Base-by-base conservation (phyloP, 1,140 invertebrate species). In the Lepidurus packardi region DNA sequence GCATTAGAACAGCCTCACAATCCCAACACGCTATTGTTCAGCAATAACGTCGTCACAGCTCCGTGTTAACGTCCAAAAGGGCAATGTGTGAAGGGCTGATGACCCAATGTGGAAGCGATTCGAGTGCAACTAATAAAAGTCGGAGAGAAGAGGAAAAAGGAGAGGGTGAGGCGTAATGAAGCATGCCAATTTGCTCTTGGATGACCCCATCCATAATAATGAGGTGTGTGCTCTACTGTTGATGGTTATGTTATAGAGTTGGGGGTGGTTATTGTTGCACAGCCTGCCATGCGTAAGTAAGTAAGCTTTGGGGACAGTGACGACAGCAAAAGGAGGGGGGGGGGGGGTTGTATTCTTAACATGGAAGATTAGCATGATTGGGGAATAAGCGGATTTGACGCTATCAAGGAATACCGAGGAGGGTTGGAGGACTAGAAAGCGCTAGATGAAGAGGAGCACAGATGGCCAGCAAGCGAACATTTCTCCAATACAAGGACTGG, bases 141-240 rank as follows among this genome's bases (percentile, higher is more conserved):
- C 21, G 47, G 47, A n/a, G 47, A 13, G 47, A 9, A 65, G 6
- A 1, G 53, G 53, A 21, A n/a, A n/a, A n/a, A 65, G 4, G 53
- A 65, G 53, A 21, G 53, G 53, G 53, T 65, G 53, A 65, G 7
- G 8, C 21, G 53, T 65, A 65, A 65, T 65, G 53, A 65, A 65
- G 53, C 53, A n/a, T 16, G 53, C 53, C 53, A 65, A 65, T 65
- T 65, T 65, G 53, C 16, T 21, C 21, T 65, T 65, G 53, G 53
- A 65, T 65, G 53, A 65, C 53, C 53, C 53, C 53, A 65, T 65
- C 53, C 53, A 65, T 65, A 65, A 65, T 65, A 65, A 65, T 65
- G 53, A 65, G 53, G 53, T 65, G 53, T 21, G 16, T 13, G 53
- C 53, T 34, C 34, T 34, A 34, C 34, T 65, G 53, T 65, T 65